Conservation (phyloP, 1,140 invertebrate genomes). For the Nymphalis io region DNA sequence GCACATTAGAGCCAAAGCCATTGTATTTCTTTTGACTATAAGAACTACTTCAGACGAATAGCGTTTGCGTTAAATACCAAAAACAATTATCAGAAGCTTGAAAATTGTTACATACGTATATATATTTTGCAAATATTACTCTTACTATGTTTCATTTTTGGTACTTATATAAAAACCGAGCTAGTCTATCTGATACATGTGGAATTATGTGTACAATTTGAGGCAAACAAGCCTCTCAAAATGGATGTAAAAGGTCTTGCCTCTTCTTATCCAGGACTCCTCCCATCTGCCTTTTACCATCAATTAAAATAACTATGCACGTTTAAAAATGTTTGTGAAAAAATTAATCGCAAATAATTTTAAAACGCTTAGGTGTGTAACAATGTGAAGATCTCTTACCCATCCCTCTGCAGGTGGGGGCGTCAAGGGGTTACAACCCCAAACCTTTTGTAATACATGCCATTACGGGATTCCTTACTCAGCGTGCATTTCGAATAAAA, state of each 20-base stretch:
- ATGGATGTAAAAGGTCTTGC: too few relatives aligned
- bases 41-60: slow-evolving; percentile 3
- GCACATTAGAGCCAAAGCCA: slow-evolving; percentile 30
- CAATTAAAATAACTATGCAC: too few relatives aligned
- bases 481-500: slow-evolving; percentile 48
- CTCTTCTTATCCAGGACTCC: too few relatives aligned
- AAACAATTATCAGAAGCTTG: background rate
- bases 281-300: too few relatives aligned
- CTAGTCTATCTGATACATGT: too few relatives aligned
- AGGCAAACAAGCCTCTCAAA: too few relatives aligned
- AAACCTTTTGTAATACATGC: slow-evolving; percentile 51
- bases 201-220: too few relatives aligned
- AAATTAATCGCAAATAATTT: background rate
- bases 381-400: slow-evolving; percentile 29
- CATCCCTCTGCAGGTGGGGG: slow-evolving; percentile 41
- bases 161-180: too few relatives aligned
- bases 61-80: slow-evolving; percentile 4
- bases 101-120: too few relatives aligned
- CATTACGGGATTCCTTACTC: slow-evolving; percentile 50
- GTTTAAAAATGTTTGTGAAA: too few relatives aligned
- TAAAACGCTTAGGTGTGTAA: background rate
- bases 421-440: slow-evolving; percentile 52
- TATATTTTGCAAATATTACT: too few relatives aligned
- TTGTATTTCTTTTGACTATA: slow-evolving; percentile 26
- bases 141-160: too few relatives aligned